Conservation (phyloP, 2,797 vertebrate genomes). For the Potorous gilbertii region DNA sequence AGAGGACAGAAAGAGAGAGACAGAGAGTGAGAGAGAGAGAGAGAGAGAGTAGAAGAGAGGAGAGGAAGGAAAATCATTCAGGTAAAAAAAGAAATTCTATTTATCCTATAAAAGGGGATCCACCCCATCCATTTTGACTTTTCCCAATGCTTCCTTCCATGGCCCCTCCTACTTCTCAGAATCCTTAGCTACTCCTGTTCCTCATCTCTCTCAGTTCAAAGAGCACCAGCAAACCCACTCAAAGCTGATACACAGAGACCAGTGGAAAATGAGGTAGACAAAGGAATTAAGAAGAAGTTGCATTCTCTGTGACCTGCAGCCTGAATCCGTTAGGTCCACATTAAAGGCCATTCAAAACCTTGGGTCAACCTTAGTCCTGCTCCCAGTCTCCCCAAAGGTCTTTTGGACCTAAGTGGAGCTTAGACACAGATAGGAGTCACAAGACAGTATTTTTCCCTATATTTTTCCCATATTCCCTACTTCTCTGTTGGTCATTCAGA, state of each 20-base stretch:
- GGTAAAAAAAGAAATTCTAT: neutral
- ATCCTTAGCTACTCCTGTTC: no score
- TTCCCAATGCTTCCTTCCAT: neutral
- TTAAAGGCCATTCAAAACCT: neutral
- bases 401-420: neutral
- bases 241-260: neutral
- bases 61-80: neutral
- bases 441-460: neutral
- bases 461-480: no score
- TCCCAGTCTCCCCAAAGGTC: neutral
- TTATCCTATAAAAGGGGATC: neutral
- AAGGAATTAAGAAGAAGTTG: neutral
- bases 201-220: neutral
- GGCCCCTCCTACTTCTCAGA: neutral
- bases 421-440: neutral
- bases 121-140: neutral
- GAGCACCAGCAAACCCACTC: neutral
- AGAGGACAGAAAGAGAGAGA: neutral
- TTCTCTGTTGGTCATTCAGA: neutral
- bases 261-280: neutral
- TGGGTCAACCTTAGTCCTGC: neutral
- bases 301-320: neutral
- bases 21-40: accelerated
- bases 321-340: no score
- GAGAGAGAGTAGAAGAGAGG: neutral